phyloP scores from a whole-genome alignment of 2,113 vertebrate genomes.

The Phasianus colchicus region DNA sequence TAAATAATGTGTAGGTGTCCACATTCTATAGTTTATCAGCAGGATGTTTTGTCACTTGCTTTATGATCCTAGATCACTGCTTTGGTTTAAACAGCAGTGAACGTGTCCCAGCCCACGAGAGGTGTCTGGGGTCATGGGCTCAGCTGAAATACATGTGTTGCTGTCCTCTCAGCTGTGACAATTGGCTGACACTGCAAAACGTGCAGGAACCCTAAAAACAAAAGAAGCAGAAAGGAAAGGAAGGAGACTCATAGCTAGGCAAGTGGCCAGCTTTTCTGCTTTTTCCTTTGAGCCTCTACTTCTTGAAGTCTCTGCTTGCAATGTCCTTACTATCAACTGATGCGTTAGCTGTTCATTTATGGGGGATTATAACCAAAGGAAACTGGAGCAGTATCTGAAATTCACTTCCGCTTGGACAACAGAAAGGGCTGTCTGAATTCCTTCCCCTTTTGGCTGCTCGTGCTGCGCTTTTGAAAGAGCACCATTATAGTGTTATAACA shows the following conservation, averaged over 20 bases:
- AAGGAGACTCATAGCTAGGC: slow-evolving; percentile 36
- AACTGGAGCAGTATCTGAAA: slow-evolving; percentile 9
- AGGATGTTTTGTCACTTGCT: not conserved
- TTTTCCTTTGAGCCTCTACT: slow-evolving; percentile 34
- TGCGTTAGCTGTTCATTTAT: slow-evolving; percentile 20
- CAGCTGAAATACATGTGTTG: not conserved
- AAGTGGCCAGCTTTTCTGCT: slow-evolving; percentile 29
- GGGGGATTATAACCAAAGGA: slow-evolving; percentile 33
- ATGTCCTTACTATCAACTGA: not conserved
- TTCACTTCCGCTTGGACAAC: slow-evolving; percentile 35
- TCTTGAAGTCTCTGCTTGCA: slow-evolving; percentile 44
- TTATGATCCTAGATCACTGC: not conserved
- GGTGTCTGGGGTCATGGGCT: not conserved
- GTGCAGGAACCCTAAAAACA: slow-evolving; percentile 49
- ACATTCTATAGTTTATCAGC: not conserved
- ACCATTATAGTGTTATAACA: not conserved
- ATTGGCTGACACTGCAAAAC: slow-evolving; percentile 30
- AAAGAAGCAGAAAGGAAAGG: slow-evolving; percentile 57
- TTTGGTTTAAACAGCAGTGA: not conserved
- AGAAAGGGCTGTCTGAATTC: not conserved
- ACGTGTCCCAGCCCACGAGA: not conserved
- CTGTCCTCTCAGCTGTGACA: not conserved
- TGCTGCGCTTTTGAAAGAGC: slow-evolving; percentile 19
- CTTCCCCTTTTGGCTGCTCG: slow-evolving; percentile 37
- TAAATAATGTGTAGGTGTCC: not conserved